These are phyloP conservation scores for Arion vulgaris DNA, from an alignment of 1,140 invertebrate genomes.

Conservation along the genomic window DNA sequence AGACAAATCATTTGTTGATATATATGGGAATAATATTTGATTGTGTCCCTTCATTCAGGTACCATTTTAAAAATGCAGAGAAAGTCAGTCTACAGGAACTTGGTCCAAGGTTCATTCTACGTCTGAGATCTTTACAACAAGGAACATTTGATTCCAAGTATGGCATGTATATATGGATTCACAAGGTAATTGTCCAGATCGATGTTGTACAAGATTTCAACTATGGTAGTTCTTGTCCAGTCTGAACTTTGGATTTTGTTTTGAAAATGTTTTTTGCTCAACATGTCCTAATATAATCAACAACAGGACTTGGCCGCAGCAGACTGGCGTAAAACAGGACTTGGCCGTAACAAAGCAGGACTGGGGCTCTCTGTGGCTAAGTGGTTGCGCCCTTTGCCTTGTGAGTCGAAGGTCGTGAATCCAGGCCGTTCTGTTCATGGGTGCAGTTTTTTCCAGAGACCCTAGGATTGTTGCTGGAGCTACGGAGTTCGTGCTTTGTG, in stretches of 20 bases:
- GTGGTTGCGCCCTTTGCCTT: too few species aligned
- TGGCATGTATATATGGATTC: slow-evolving; percentile 97
- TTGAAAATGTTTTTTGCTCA: background rate
- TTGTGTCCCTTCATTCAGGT: slow-evolving; percentile 76
- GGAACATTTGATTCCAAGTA: slow-evolving; percentile 97
- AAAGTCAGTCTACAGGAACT: slow-evolving; percentile 91
- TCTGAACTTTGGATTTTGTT: background rate
- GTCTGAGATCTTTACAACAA: slow-evolving; percentile 92
- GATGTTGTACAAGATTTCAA: background rate
- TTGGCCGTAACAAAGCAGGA: too few species aligned
- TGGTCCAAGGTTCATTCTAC: slow-evolving; percentile 95
- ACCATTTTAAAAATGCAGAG: slow-evolving; percentile 90
- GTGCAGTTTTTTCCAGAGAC: too few species aligned
- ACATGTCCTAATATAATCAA: background rate
- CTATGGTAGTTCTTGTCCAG: too few species aligned
- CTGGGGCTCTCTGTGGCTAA: too few species aligned
- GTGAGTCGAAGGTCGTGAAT: too few species aligned
- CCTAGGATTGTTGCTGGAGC: too few species aligned
- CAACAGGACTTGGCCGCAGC: background rate
- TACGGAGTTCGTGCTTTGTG: too few species aligned
- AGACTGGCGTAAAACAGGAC: background rate
- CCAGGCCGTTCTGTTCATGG: too few species aligned
- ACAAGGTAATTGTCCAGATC: slow-evolving; percentile 78
- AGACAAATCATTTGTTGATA: too few species aligned
- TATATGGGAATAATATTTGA: too few species aligned